A percentile compares a stretch with the other conserved stretches of the same genome.
Conservation (phyloP, 2,113 vertebrate species). For the Haplochromis burtoni region DNA sequence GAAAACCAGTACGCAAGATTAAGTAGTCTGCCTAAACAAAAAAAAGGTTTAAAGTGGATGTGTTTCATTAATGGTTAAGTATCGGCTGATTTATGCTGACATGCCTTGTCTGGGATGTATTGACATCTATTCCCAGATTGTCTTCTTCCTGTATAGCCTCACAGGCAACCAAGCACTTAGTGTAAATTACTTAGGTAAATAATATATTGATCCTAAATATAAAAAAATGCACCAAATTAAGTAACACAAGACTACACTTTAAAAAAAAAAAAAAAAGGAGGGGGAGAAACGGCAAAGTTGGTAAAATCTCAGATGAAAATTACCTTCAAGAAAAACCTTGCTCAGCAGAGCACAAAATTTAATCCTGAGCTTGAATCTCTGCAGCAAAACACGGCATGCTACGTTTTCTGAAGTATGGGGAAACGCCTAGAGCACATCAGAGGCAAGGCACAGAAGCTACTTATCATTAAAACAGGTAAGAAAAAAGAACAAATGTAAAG, state of each 20-base stretch:
- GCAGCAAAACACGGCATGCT: background rate
- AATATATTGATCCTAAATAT: slow-evolving; percentile 52
- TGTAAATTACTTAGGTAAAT: slow-evolving; percentile 61
- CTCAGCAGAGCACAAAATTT: background rate
- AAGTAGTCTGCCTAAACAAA: slow-evolving; percentile 16
- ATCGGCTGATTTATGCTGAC: slow-evolving; percentile 52
- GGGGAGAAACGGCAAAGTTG: background rate
- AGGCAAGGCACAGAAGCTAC: background rate
- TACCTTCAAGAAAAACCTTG: background rate
- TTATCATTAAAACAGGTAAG: slow-evolving; percentile 18
- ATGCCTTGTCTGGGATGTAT: slow-evolving; percentile 28
- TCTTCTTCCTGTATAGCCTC: slow-evolving; percentile 11
- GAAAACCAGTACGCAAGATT: slow-evolving; percentile 32
- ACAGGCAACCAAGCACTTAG: slow-evolving; percentile 36
- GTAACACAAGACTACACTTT: background rate
- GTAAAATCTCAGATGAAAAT: background rate
- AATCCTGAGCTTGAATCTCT: background rate
- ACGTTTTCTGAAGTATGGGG: background rate
- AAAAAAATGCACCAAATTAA: slow-evolving; percentile 14
- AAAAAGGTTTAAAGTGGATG: slow-evolving; percentile 41
- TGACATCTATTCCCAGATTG: slow-evolving; percentile 54
- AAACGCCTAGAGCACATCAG: background rate
- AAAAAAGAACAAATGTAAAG: slow-evolving; percentile 1
- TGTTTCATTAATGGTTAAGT: slow-evolving; percentile 40
- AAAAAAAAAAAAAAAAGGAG: background rate